Base-by-base conservation (phyloP, 2,888 invertebrate genomes). In the Erebia epiphron region DNA sequence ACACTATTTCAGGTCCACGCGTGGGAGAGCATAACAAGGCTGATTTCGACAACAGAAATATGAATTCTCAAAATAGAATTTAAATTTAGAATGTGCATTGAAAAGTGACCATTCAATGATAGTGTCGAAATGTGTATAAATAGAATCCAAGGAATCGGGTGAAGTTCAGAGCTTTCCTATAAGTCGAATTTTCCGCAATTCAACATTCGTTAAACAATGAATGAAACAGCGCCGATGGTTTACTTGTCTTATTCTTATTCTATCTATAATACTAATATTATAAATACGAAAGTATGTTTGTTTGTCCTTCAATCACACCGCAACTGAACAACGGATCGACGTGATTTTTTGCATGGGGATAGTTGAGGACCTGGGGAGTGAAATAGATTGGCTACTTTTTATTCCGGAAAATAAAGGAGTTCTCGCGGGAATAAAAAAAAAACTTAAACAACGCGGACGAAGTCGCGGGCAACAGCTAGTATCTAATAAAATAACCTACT, bases 11-110 rank as follows among this genome's bases (percentile, higher is more conserved):
- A 78, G 86, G 74, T 75, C 81, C 77, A 81, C 82, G 84, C 88
- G 92, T 92, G 86, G 92, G 92, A 82, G 86, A 81, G 78, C 78
- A 86, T 80, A 90, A 91, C 92, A 91, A 92, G 90, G 88, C 87
- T 89, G 83, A 78, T 88, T 87, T 87, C 83, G 83, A 86, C 86
- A 85, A 85, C 84, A 87, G 86, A 86, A 85, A 83, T 83, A 79
- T 79, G 78, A 79, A 79, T 81, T 78, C 80, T 83, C 80, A 79
- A 84, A 88, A 89, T 85, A 86, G 85, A 79, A 78, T 78, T 83
- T 83, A 87, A 82, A 87, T 84, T 83, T 88, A 90, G 84, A 82
- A 74, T 62, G 76, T 75, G 72, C 79, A 79, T 75, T 76, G 76
- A 80, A 76, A 78, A 76, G 77, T 73, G 70, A 75, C 72, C 77